Base-by-base conservation (phyloP, 2,797 vertebrate genomes). In the Halcyon chelicuti region DNA sequence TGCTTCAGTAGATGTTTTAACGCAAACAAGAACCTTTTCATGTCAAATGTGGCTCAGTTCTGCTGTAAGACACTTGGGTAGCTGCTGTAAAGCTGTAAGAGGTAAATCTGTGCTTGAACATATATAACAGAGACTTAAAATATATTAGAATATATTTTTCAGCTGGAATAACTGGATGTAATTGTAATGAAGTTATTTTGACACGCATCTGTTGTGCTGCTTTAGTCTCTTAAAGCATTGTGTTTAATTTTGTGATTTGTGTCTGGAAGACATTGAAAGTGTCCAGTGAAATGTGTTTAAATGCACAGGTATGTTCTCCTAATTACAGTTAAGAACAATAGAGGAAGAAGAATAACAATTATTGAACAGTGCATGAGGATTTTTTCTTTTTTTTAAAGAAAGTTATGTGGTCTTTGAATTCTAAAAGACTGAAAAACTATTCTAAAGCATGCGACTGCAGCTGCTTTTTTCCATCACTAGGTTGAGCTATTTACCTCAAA, bases 401-500 rank as follows among this genome's bases (percentile, higher is more conserved):
- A 51, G 12, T 44, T 63, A 72, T 9, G 21, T 54, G 33, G 9
- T 71, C 25, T 75, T 90, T 62, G 47, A 22, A 42, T 84, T 86
- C 39, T 29, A 80, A 40, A 71, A 70, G 47, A 37, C 4, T 67
- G n/a, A 86, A 44, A 68, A 77, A 85, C 61, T 67, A 1, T 47
- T 89, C 25, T 67, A 57, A 87, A 75, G 33, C 18, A 9, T 33
- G 8, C 12, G 52, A n/a, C 49, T 94, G 94, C 74, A 96, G 47
- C 84, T 72, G 44, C 91, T 86, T 31, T 73, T 86, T 94, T 44
- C 61, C 13, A 79, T 91, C 96, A 91, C 94, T 96, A 97, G 97
- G 94, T 95, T 31, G 94, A 92, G 97, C 94, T 96, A 33, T 92
- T 95, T 95, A 80, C 82, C 42, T 94, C 92, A 93, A 61, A 72